phyloP scores from a whole-genome alignment of 2,113 vertebrate genomes.

The Crotalus helleri region DNA sequence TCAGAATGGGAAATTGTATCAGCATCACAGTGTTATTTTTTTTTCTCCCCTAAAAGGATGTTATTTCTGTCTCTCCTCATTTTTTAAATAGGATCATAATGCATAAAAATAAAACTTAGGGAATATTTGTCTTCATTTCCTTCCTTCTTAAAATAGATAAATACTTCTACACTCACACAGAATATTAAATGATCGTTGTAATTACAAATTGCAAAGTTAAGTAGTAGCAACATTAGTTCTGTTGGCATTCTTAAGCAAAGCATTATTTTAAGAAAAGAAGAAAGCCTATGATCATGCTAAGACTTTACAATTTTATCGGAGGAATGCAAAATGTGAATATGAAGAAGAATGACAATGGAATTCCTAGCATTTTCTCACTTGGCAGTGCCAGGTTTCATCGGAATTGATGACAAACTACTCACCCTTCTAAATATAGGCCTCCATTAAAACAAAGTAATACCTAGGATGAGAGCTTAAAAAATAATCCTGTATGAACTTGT shows the following conservation, averaged over 20 bases:
- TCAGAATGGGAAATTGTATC: conserved; percentile 30
- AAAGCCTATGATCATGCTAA: too few species aligned
- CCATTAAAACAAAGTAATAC: neutral
- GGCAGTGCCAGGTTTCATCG: neutral
- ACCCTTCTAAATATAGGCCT: neutral
- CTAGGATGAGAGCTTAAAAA: neutral
- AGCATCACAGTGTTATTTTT: neutral
- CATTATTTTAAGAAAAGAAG: too few species aligned
- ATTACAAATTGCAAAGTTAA: conserved; percentile 9
- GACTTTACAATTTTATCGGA: too few species aligned
- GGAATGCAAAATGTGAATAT: too few species aligned
- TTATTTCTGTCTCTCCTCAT: neutral
- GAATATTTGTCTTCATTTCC: neutral
- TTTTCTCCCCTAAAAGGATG: neutral
- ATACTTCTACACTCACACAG: neutral
- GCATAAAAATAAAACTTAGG: conserved; percentile 12
- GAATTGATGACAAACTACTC: neutral
- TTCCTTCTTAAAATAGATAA: neutral
- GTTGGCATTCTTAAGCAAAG: neutral
- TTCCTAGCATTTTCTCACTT: neutral
- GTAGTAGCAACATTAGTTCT: neutral
- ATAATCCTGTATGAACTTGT: neutral
- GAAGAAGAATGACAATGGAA: neutral
- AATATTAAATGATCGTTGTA: conserved; percentile 12
- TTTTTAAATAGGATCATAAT: neutral